phyloP scores from a whole-genome alignment of 1,140 invertebrate species.

The Eumeta japonica region DNA sequence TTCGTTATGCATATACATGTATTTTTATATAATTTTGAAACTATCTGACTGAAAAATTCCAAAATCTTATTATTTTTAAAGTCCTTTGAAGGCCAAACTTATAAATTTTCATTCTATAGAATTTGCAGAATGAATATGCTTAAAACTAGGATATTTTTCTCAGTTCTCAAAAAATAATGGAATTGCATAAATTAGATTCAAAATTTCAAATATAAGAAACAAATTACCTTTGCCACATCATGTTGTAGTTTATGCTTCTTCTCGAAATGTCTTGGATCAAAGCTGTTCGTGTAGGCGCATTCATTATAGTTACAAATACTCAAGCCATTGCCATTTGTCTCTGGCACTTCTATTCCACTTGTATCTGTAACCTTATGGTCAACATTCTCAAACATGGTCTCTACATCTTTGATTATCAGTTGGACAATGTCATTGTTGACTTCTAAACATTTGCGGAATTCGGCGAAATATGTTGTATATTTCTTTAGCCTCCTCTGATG shows the following conservation, averaged over 20 bases:
- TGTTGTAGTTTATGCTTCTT: conserved; percentile 50
- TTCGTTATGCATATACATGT: no score
- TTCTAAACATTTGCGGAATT: conserved; percentile 76
- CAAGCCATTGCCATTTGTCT: conserved; percentile 28
- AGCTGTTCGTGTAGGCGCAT: conserved; percentile 17
- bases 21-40: no score
- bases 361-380: conserved; percentile 27
- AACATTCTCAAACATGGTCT: conserved; percentile 72
- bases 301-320: conserved; percentile 45
- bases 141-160: no score
- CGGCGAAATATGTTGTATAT: conserved; percentile 74
- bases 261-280: conserved; percentile 20
- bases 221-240: conserved; percentile 45
- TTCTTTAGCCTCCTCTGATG: conserved; percentile 76
- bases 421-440: conserved; percentile 83
- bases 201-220: no score
- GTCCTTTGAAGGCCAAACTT: no score
- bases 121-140: no score
- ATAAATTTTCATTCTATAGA: no score
- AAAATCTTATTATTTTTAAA: no score
- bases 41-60: no score
- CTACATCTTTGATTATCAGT: conserved; percentile 78
- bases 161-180: no score
- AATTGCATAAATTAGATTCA: no score
- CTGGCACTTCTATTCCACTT: conserved; percentile 5